Evolutionary conservation across 64 coral and sea anemone genomes (phyloP).

Genomic region (Montipora sp.): DNA sequence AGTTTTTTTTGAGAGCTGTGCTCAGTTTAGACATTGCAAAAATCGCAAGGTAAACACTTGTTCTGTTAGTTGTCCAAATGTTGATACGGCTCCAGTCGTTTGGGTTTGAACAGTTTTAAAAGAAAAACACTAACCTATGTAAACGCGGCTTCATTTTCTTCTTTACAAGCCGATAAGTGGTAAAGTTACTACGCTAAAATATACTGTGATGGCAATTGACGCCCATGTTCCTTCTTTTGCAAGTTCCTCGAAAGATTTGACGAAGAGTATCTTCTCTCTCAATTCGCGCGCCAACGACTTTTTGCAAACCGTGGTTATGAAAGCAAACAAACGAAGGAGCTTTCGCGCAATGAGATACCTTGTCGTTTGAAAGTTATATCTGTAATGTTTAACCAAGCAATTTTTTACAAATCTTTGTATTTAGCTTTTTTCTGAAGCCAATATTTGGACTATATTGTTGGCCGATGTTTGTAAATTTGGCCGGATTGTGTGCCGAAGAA

Average conservation of each 20-base stretch:
- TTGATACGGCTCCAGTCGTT: slow-evolving; percentile 10
- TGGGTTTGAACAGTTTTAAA: slow-evolving; percentile 25
- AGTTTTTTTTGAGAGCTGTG: not conserved
- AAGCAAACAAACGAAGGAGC: not conserved
- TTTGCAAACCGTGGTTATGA: not conserved
- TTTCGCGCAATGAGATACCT: slow-evolving; percentile 22
- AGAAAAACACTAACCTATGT: not conserved
- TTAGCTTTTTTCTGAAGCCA: slow-evolving; percentile 33
- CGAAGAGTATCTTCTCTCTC: not conserved
- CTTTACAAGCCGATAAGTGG: not conserved
- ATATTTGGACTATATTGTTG: slow-evolving; percentile 51
- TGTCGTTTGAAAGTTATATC: slow-evolving; percentile 13
- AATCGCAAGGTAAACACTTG: slow-evolving; percentile 2
- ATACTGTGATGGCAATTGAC: not conserved
- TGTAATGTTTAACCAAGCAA: slow-evolving; percentile 47
- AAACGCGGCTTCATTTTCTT: not conserved
- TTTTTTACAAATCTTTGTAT: slow-evolving; percentile 34
- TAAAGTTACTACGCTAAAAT: not conserved
- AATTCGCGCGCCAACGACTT: too few relatives aligned
- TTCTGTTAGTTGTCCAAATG: slow-evolving; percentile 27
- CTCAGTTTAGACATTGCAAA: not conserved
- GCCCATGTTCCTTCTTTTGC: not conserved
- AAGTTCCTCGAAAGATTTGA: not conserved
- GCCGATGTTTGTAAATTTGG: slow-evolving; percentile 41
- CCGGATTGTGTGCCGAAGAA: slow-evolving; percentile 35